phyloP scores from a whole-genome alignment of 2,888 invertebrate genomes.

The Leptopilina syphax region DNA sequence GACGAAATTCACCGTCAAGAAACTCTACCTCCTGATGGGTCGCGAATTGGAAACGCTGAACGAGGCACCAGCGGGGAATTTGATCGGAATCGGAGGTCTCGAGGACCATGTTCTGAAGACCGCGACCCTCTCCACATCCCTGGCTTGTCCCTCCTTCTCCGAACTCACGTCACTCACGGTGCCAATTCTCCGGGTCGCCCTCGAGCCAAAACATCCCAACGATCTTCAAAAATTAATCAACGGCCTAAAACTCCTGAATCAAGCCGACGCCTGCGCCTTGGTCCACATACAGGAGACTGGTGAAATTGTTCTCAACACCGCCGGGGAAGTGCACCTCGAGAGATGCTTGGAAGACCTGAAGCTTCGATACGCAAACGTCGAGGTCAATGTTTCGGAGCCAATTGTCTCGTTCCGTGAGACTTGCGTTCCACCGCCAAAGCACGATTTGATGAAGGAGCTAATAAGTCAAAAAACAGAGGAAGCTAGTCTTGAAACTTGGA shows the following conservation, averaged over 20 bases:
- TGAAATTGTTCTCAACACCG: slow-evolving; percentile 95
- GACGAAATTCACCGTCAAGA: slow-evolving; percentile 82
- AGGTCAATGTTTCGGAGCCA: slow-evolving; percentile 94
- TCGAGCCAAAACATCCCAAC: slow-evolving; percentile 90
- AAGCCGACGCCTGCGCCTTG: slow-evolving; percentile 96
- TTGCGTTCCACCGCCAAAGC: slow-evolving; percentile 86
- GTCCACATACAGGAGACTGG: slow-evolving; percentile 95
- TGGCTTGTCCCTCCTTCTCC: slow-evolving; percentile 92
- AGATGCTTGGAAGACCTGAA: slow-evolving; percentile 95
- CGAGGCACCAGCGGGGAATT: slow-evolving; percentile 92
- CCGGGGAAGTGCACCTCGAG: slow-evolving; percentile 98
- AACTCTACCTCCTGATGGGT: slow-evolving; percentile 95
- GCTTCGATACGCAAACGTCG: slow-evolving; percentile 89
- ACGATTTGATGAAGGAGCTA: slow-evolving; percentile 91
- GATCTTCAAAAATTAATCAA: slow-evolving; percentile 87
- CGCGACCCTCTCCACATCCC: slow-evolving; percentile 89
- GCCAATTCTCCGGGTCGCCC: slow-evolving; percentile 95
- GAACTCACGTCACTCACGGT: slow-evolving; percentile 87
- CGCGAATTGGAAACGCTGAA: slow-evolving; percentile 90
- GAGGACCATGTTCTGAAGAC: slow-evolving; percentile 92
- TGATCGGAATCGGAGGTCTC: slow-evolving; percentile 92
- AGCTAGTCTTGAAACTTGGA: slow-evolving; percentile 75
- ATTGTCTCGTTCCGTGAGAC: slow-evolving; percentile 98
- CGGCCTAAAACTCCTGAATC: slow-evolving; percentile 91
- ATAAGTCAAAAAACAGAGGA: slow-evolving; percentile 82